Evolutionary conservation across 2,888 invertebrate species (phyloP), one percentile per base, ranked within the genome.

Genomic region (Pristionchus mayeri): DNA sequence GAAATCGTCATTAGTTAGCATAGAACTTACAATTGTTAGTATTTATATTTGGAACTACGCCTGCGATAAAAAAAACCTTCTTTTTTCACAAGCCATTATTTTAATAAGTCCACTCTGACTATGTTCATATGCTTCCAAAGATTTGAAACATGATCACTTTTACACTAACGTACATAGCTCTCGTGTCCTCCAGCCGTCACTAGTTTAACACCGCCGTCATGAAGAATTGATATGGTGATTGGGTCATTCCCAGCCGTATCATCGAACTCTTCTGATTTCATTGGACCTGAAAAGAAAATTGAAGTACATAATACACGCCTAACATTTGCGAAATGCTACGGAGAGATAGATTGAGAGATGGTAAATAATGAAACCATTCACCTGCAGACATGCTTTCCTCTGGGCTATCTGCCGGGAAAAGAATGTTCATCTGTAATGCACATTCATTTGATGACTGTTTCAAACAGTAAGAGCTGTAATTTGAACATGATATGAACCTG

Each of bases 171-270:
- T n/a, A 44, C 89, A 79, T 87, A 89, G 40, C 87, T 86, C 3
- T 85, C 85, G 40, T 86, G 88, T 13, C 88, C 86, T 13, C 85
- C 84, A 13, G 86, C 78, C 63, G 87, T 87, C 0, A 87, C 87
- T 13, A 90, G 85, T 40, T 88, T 88, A 27, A 90, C 81, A 13
- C 88, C 86, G 16, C 89, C 89, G 30, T 90, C 89, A 37, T 85
- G 85, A 7, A 87, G 87, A 16, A 90, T 83, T 30, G 88, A 85
- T 18, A 90, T 86, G 2, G 87, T 86, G 81, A 88, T 76, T 0
- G 85, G 82, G 1, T 86, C 85, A 34, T n/a, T 24, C 37, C 27
- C 57, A 6, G 21, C 57, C 0, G 16, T 21, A 18, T 80, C 76
- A 16, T 78, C 48, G 50, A 50, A 50, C 18, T 78, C 76, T 21